These are phyloP conservation scores for Cromileptes altivelis DNA, from an alignment of 2,113 vertebrate genomes.

Conservation along the genomic window DNA sequence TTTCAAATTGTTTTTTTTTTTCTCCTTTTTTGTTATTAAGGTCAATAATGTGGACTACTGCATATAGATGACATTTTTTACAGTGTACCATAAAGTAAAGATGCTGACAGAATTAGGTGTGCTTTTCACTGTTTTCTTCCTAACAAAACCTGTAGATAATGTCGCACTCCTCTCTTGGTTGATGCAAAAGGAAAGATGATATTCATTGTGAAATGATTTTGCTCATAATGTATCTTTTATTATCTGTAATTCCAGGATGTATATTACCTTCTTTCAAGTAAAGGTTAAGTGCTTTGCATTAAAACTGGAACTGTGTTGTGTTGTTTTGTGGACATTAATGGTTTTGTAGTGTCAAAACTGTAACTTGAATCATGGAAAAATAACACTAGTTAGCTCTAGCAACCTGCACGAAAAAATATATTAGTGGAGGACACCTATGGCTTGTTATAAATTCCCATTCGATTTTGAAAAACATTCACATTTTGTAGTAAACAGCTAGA, in stretches of 20 bases:
- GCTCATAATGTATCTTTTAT: slow-evolving; percentile 87
- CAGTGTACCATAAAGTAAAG: slow-evolving; percentile 82
- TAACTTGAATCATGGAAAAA: neutral
- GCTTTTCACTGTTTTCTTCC: slow-evolving; percentile 81
- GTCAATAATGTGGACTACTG: slow-evolving; percentile 81
- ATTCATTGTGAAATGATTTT: slow-evolving; percentile 87
- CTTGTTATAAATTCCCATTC: neutral
- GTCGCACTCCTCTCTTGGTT: slow-evolving; percentile 78
- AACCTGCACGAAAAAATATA: neutral
- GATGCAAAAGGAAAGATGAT: slow-evolving; percentile 80
- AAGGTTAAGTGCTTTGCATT: slow-evolving; percentile 89
- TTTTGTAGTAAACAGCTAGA: too few relatives aligned
- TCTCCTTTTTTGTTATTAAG: slow-evolving; percentile 61
- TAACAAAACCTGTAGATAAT: slow-evolving; percentile 84
- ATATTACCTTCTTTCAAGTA: slow-evolving; percentile 90
- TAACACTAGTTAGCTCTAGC: neutral
- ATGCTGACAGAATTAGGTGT: slow-evolving; percentile 81
- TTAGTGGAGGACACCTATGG: neutral
- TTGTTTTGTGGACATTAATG: slow-evolving; percentile 36
- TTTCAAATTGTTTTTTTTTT: slow-evolving; percentile 49
- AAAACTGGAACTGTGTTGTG: slow-evolving; percentile 63
- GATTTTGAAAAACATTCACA: too few relatives aligned
- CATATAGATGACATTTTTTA: slow-evolving; percentile 79
- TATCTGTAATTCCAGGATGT: slow-evolving; percentile 89
- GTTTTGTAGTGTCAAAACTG: neutral